A percentile compares a stretch with the other conserved stretches of the same genome.
Evolutionary conservation across 2,113 vertebrate species (phyloP).

Genomic region (Peromyscus californicus): DNA sequence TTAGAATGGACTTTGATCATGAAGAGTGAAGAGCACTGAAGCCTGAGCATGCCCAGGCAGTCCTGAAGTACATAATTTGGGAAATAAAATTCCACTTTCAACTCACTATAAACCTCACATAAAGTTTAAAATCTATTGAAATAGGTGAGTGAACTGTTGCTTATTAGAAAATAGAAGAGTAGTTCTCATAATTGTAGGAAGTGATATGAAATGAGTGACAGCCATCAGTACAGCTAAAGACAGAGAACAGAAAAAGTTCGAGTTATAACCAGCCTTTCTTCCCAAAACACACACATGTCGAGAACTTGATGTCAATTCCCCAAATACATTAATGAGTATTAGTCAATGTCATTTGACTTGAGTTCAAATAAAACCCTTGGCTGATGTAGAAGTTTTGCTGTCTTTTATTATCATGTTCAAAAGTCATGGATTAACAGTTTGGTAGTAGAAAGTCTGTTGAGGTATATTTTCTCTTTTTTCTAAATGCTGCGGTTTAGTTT

Average conservation of each 20-base stretch:
- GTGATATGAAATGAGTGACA: not conserved
- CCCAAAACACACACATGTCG: not conserved
- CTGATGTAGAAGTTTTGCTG: not conserved
- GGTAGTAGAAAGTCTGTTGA: not conserved
- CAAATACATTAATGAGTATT: not conserved
- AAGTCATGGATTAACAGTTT: not conserved
- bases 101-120: not conserved
- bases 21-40: not conserved
- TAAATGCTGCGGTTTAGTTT: not conserved
- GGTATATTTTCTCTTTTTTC: not conserved
- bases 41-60: not conserved
- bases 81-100: not conserved
- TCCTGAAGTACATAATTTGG: constrained; percentile 1
- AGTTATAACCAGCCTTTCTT: not conserved
- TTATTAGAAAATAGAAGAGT: constrained; percentile 17
- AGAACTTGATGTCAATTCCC: not conserved
- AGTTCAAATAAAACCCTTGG: not conserved
- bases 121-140: constrained; percentile 34
- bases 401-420: not conserved
- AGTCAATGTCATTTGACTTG: not conserved
- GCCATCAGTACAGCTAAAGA: not conserved
- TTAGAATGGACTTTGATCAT: not conserved
- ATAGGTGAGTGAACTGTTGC: not conserved
- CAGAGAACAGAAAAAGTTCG: not conserved
- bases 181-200: not conserved